Percentiles rank a stretch among this genome's conserved stretches.
phyloP scores from a whole-genome alignment of 2,888 invertebrate species.

The Drosophila ezoana region DNA sequence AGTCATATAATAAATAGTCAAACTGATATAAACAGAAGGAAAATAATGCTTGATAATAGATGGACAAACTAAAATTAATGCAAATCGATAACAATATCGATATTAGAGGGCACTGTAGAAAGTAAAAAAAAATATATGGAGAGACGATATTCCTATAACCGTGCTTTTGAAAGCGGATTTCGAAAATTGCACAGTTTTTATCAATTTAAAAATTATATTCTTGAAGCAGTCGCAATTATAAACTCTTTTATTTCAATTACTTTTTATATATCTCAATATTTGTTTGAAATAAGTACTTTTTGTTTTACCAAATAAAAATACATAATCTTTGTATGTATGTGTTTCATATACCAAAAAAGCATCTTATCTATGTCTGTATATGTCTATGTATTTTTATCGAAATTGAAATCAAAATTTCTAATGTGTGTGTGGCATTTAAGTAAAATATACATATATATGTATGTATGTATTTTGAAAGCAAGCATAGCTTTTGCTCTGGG shows the following conservation, averaged over 20 bases:
- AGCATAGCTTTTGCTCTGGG: conserved; percentile 34
- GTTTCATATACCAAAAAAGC: conserved; percentile 16
- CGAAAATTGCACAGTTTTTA: too few species aligned
- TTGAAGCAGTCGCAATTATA: neutral
- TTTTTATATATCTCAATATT: neutral
- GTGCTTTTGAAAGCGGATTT: too few species aligned
- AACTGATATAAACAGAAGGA: too few species aligned
- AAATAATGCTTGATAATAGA: too few species aligned
- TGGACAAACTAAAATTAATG: too few species aligned
- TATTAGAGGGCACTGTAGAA: neutral
- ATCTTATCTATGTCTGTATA: conserved; percentile 41
- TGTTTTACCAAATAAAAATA: conserved; percentile 7
- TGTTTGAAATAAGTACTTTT: conserved; percentile 1
- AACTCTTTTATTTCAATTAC: neutral
- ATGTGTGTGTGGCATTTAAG: conserved; percentile 18
- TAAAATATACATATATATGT: conserved; percentile 1
- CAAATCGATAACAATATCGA: neutral
- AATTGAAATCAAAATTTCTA: conserved; percentile 31
- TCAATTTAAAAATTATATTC: neutral
- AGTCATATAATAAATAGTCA: too few species aligned
- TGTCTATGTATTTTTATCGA: conserved; percentile 48
- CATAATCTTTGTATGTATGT: conserved; percentile 21
- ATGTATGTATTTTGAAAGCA: conserved; percentile 15
- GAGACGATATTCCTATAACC: neutral
- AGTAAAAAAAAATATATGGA: neutral